Percentiles rank a stretch among this genome's conserved stretches.
These are phyloP conservation scores for Chromobotia macracanthus DNA, from an alignment of 2,797 vertebrate genomes.

Conservation along the genomic window DNA sequence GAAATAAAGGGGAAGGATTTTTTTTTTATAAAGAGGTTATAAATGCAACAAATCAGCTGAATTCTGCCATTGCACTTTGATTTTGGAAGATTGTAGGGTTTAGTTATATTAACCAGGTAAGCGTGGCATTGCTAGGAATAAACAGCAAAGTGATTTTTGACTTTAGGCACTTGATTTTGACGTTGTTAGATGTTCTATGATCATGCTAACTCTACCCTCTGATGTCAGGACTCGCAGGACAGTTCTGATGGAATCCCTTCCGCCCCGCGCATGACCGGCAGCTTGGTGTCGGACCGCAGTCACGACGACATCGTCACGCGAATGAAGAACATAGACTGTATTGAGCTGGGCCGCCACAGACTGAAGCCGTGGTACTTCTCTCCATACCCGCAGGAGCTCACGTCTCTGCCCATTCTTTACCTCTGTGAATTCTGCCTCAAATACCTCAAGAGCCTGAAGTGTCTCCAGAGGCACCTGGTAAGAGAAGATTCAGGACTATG, in stretches of 20 bases:
- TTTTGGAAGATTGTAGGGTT: too few species aligned
- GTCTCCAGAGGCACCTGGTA: slow-evolving; percentile 95
- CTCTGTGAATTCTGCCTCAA: slow-evolving; percentile 99
- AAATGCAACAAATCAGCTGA: too few species aligned
- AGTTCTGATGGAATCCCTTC: slow-evolving; percentile 92
- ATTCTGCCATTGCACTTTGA: too few species aligned
- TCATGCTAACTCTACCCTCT: not conserved
- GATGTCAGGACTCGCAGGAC: slow-evolving; percentile 88
- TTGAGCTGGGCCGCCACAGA: slow-evolving; percentile 92
- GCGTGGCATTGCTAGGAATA: too few species aligned
- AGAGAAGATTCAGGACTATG: slow-evolving; percentile 42
- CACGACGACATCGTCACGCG: slow-evolving; percentile 95
- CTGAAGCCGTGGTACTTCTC: slow-evolving; percentile 99
- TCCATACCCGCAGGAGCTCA: slow-evolving; percentile 94
- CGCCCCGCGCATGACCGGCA: slow-evolving; percentile 93
- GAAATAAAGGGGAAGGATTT: too few species aligned
- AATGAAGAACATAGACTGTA: slow-evolving; percentile 98
- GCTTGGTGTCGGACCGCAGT: slow-evolving; percentile 93
- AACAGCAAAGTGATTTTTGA: too few species aligned
- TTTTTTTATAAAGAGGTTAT: too few species aligned
- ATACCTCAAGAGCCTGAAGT: slow-evolving; percentile 95
- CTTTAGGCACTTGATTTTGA: not conserved
- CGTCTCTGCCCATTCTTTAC: slow-evolving; percentile 91
- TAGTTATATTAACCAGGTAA: too few species aligned
- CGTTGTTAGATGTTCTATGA: not conserved